A percentile compares a stretch with the other conserved stretches of the same genome.
phyloP scores from a whole-genome alignment of 1,140 invertebrate genomes.

The Harlomillsia oculata region DNA sequence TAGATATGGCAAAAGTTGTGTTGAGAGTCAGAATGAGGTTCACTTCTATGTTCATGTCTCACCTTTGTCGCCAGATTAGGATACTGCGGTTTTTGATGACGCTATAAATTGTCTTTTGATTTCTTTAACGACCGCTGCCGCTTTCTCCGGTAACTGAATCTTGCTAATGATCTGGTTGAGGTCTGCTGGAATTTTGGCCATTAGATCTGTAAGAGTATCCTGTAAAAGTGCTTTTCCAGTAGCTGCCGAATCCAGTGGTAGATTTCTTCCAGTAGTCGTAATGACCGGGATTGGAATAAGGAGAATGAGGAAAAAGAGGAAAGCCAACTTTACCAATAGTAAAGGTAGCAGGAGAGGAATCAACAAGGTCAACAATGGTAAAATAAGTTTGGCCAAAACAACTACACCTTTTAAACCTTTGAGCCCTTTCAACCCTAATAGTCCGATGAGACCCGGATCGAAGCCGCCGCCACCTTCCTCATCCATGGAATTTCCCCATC shows the following conservation, averaged over 20 bases:
- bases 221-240: slow-evolving; percentile 4
- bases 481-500: not conserved
- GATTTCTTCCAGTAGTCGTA: not conserved
- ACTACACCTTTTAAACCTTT: slow-evolving; percentile 16
- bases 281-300: slow-evolving; percentile 16
- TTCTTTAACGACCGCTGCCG: not conserved
- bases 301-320: slow-evolving; percentile 5
- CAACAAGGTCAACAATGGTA: slow-evolving; percentile 3
- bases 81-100: too few relatives aligned
- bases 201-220: slow-evolving; percentile 5
- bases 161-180: slow-evolving; percentile 20
- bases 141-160: slow-evolving; percentile 2
- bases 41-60: not conserved
- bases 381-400: slow-evolving; percentile 10
- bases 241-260: not conserved
- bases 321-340: slow-evolving; percentile 5
- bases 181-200: slow-evolving; percentile 12
- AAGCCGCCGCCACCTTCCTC: slow-evolving; percentile 14
- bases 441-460: slow-evolving; percentile 5
- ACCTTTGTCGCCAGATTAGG: not conserved
- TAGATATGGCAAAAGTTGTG: not conserved
- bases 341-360: slow-evolving; percentile 9
- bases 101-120: not conserved
- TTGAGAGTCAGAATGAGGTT: too few relatives aligned
- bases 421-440: slow-evolving; percentile 12